Evolutionary conservation across 2,888 invertebrate species (phyloP).

Genomic region (Boloria selene): DNA sequence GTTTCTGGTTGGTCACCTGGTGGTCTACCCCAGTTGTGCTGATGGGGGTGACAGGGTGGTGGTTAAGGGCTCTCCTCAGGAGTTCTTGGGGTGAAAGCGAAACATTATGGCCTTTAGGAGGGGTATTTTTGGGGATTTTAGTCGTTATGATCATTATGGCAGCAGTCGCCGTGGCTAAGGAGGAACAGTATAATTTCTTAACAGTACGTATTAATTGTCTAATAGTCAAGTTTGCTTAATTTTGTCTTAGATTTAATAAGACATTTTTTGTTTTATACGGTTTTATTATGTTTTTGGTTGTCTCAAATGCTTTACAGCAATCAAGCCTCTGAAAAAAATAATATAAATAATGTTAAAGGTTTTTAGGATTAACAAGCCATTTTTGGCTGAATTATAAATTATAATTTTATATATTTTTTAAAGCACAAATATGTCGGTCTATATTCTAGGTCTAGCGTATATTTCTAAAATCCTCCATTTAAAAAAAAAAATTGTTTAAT

Average conservation of each 20-base stretch:
- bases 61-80: slow-evolving; percentile 62
- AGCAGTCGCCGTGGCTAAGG: slow-evolving; percentile 69
- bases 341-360: too few species aligned
- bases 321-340: too few species aligned
- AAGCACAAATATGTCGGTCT: too few species aligned
- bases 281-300: not conserved
- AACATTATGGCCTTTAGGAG: slow-evolving; percentile 66
- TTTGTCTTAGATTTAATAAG: not conserved
- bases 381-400: too few species aligned
- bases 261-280: too few species aligned
- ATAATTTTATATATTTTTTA: too few species aligned
- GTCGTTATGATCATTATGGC: slow-evolving; percentile 67
- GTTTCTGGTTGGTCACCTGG: slow-evolving; percentile 67
- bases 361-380: too few species aligned
- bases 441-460: too few species aligned
- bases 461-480: too few species aligned
- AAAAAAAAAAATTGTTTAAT: too few species aligned
- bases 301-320: too few species aligned
- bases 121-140: slow-evolving; percentile 59
- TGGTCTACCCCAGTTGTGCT: slow-evolving; percentile 64
- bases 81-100: slow-evolving; percentile 53
- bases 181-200: slow-evolving; percentile 73
- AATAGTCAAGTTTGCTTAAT: not conserved
- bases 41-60: slow-evolving; percentile 69
- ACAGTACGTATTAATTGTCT: slow-evolving; percentile 53